Base-by-base conservation (phyloP, 2,888 invertebrate species). In the Caenorhabditis uteleia region DNA sequence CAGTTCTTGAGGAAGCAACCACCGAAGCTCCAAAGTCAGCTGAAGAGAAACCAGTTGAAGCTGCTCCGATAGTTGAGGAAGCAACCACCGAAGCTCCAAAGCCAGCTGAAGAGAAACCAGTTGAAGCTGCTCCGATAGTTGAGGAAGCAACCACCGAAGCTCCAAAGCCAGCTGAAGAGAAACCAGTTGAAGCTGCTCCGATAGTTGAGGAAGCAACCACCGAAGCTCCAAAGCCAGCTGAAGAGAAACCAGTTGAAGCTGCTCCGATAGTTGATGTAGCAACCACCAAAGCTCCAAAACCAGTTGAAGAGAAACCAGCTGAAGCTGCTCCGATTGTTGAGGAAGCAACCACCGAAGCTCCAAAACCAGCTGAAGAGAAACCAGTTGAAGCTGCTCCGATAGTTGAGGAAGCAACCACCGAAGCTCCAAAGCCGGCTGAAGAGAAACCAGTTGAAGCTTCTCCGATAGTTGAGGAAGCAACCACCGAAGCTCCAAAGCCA, bases 231-330 rank as follows among this genome's bases (percentile, higher is more conserved):
- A 6, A 34, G 23, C 49, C 43, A 34, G 29, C 36, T 16, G 53
- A 54, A 23, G 27, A 39, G 20, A 25, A 26, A 14, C 46, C 46
- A 44, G 56, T 39, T 7, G 43, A 21, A 29, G 31, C 36, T 18
- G 42, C 55, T 16, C 34, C 44, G 38, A 29, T 36, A 4, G 55
- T 45, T 12, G 31, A 40, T 14, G 53, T 44, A 26, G 31, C 27
- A 10, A 14, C 21, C n/a, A n/a, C 34, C 4, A 36, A 48, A 31
- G 31, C 18, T 26, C 31, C 27, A 16, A 40, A 40, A 33, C 47
- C 54, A 31, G 39, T 36, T 21, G 58, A 46, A 21, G 43, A 38
- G n/a, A 45, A 47, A 31, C 8, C 14, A 20, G 54, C 38, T 29
- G 48, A 55, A 34, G 21, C n/a, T 31, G n/a, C n/a, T n/a, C n/a